phyloP scores from a whole-genome alignment of 1,140 invertebrate genomes.

The Caerostris extrusa region DNA sequence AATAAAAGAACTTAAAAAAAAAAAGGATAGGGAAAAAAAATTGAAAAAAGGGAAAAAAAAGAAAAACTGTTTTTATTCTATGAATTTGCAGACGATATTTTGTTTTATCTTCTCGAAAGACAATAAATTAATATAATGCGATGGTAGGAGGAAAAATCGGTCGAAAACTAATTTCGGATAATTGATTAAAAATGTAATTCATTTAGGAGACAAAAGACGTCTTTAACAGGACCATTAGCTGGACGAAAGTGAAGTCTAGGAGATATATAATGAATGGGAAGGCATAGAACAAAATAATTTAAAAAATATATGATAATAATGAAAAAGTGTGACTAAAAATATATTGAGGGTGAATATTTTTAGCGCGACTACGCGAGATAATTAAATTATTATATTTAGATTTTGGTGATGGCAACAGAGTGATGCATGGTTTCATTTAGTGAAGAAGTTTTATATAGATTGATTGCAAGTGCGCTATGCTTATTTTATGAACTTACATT shows the following conservation, averaged over 20 bases:
- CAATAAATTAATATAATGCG: slow-evolving; percentile 42
- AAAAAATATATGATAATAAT: no score
- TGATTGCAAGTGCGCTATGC: neutral
- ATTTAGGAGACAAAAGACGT: slow-evolving; percentile 28
- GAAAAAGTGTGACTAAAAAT: slow-evolving; percentile 55
- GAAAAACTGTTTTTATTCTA: neutral
- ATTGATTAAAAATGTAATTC: slow-evolving; percentile 69
- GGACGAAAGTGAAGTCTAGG: slow-evolving; percentile 5
- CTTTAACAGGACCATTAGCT: slow-evolving; percentile 47
- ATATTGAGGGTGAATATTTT: slow-evolving; percentile 62
- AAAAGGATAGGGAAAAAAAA: no score
- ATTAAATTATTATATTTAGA: slow-evolving; percentile 72
- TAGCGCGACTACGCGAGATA: slow-evolving; percentile 5
- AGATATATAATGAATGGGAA: slow-evolving; percentile 25
- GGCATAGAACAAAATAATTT: slow-evolving; percentile 53
- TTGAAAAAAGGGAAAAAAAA: no score
- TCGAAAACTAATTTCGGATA: slow-evolving; percentile 50
- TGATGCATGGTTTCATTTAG: slow-evolving; percentile 45
- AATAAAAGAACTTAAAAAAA: no score
- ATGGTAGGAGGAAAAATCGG: neutral
- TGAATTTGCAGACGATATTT: neutral
- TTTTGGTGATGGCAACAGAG: slow-evolving; percentile 14
- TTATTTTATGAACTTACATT: neutral
- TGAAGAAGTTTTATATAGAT: neutral
- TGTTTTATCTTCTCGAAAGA: neutral